Percentiles rank a stretch among this genome's conserved stretches.
Evolutionary conservation across 1,140 invertebrate species (phyloP).

Genomic region (Panagrolaimus sp.): DNA sequence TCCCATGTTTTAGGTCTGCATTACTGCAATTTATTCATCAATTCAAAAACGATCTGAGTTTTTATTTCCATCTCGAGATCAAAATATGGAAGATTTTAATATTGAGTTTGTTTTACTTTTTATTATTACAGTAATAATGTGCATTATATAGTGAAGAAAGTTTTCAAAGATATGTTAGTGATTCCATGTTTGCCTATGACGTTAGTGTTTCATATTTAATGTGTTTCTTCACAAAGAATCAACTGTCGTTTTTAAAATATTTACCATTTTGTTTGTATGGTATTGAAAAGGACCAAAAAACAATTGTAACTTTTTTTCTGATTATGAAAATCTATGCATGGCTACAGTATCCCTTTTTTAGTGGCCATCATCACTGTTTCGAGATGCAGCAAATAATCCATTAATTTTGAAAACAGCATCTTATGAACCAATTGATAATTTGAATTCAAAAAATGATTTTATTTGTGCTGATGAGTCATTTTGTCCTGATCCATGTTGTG

Average conservation of each 20-base stretch:
- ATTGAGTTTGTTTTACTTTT: not conserved
- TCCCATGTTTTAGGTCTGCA: conserved; percentile 2
- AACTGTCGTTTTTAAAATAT: not conserved
- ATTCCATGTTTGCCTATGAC: conserved; percentile 8
- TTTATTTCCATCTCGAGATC: not conserved
- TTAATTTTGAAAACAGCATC: not conserved
- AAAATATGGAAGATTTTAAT: not conserved
- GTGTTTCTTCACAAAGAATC: conserved; percentile 3
- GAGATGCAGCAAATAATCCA: not conserved
- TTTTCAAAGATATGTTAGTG: not conserved
- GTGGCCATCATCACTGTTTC: conserved; percentile 1
- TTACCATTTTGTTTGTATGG: conserved; percentile 2
- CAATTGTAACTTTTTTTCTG: not conserved
- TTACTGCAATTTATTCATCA: not conserved
- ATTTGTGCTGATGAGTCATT: too few species aligned
- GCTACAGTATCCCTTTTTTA: not conserved
- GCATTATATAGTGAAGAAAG: not conserved
- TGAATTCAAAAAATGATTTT: not conserved
- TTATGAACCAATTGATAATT: not conserved
- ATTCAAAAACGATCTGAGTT: not conserved
- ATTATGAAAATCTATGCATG: too few species aligned
- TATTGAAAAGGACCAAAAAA: not conserved
- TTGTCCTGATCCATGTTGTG: too few species aligned
- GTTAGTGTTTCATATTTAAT: not conserved
- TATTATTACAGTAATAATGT: not conserved